Base-by-base conservation (phyloP, 1,140 invertebrate genomes). In the Saccostrea cuccullata region DNA sequence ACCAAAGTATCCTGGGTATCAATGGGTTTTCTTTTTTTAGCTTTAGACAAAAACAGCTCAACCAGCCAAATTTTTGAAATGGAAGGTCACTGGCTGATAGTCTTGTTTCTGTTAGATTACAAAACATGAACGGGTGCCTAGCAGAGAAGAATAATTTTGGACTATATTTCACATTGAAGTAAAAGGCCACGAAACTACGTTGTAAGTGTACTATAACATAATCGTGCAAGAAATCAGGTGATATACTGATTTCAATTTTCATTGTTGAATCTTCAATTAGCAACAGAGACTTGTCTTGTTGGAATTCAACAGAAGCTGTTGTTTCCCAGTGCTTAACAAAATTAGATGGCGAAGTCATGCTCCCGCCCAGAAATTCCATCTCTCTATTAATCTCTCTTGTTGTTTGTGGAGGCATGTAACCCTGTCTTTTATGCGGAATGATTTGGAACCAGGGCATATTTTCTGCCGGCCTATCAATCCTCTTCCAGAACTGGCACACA, bases 311-410 rank as follows among this genome's bases (percentile, higher is more conserved):
- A 11, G 23, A 36, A 2, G 13, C 23, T 36, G 40, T 56, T 17
- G 55, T 73, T 5, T 47, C 20, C 70, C 86, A 87, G 36, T 87
- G 86, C 9, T 82, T 82, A 1, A 36, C 11, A 60, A 87, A 87
- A 30, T 30, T 70, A 4, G 55, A 17, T 40, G 86, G 86, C 17
- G 86, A 87, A 36, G 58, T 11, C 86, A 87, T 26, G 55, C 70
- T n/a, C 30, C 86, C 86, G 0, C 70, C 70, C 17, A 12, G 13
- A 26, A 77, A 77, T 26, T 47, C 47, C 1, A 47, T 47, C 6
- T 47, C 5, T 47, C 47, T 36, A 36, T 36, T 0, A 36, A 36
- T 36, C 30, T 2, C 30, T 36, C 30, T 36, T 36, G 30, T 36
- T 36, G 0, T 36, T 36, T 0, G 30, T 36, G 30, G 30, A 36